A percentile compares a stretch with the other conserved stretches of the same genome.
These are phyloP conservation scores for Cydia fagiglandana DNA, from an alignment of 1,140 invertebrate species.

Conservation along the genomic window DNA sequence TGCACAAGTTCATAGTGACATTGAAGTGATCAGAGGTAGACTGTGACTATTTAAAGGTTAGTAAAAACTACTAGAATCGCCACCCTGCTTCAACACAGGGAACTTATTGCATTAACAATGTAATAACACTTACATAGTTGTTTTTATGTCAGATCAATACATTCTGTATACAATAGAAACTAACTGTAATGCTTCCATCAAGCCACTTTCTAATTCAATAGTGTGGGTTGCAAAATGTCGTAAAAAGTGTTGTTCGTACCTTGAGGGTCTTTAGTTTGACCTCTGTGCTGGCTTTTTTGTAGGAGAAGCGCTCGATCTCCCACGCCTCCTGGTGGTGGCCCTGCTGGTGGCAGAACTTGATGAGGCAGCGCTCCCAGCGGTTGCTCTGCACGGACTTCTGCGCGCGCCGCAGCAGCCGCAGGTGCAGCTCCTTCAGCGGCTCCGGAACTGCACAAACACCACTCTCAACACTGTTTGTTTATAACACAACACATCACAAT, in stretches of 20 bases:
- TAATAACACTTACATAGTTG: neutral
- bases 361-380: constrained; percentile 93
- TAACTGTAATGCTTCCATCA: constrained; percentile 19
- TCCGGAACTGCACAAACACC: constrained; percentile 86
- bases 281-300: constrained; percentile 92
- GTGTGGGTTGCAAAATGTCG: neutral
- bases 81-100: neutral
- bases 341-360: constrained; percentile 95
- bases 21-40: neutral
- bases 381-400: constrained; percentile 91
- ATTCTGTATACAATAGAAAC: constrained; percentile 23
- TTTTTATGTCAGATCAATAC: constrained; percentile 32
- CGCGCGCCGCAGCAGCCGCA: constrained; percentile 93
- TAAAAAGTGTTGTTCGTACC: constrained; percentile 65
- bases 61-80: neutral
- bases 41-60: neutral
- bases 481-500: constrained; percentile 63
- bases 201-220: constrained; percentile 13
- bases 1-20: no score
- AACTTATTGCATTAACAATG: neutral
- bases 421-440: constrained; percentile 90
- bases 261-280: constrained; percentile 95
- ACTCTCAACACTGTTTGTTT: constrained; percentile 68
- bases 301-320: constrained; percentile 97
- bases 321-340: constrained; percentile 93